Evolutionary conservation across 1,140 invertebrate genomes (phyloP).

Genomic region (Drosophila ambigua): DNA sequence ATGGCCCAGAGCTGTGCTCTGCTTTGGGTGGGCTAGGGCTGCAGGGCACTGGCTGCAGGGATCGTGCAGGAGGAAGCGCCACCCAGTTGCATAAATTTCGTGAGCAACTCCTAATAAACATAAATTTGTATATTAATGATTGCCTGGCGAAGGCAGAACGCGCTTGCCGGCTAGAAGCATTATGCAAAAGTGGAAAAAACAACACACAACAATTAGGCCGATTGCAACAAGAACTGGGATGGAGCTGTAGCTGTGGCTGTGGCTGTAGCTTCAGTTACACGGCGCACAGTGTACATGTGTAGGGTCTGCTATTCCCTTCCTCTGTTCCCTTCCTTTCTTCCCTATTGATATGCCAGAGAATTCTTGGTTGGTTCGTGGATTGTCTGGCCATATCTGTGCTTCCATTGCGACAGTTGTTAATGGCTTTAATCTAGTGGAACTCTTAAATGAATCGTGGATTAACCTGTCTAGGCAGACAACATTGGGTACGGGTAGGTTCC

Average conservation of each 20-base stretch:
- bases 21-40: not conserved
- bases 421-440: too few species aligned
- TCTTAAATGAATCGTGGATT: too few species aligned
- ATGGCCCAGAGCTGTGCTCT: conserved; percentile 35
- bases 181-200: conserved; percentile 51
- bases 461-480: too few species aligned
- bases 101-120: conserved; percentile 51
- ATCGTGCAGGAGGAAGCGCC: conserved; percentile 36
- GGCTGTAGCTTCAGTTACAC: not conserved
- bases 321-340: too few species aligned
- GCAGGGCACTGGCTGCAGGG: not conserved
- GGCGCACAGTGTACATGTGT: not conserved
- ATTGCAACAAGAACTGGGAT: conserved; percentile 62
- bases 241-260: not conserved
- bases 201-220: conserved; percentile 62
- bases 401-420: too few species aligned
- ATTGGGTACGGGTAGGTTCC: too few species aligned
- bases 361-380: too few species aligned
- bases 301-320: too few species aligned
- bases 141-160: conserved; percentile 26
- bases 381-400: too few species aligned
- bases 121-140: conserved; percentile 78
- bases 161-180: conserved; percentile 24
- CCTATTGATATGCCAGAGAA: too few species aligned
- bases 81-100: conserved; percentile 74